Conservation (phyloP, 1,140 invertebrate genomes). For the Trichomalopsis sarcophagae region DNA sequence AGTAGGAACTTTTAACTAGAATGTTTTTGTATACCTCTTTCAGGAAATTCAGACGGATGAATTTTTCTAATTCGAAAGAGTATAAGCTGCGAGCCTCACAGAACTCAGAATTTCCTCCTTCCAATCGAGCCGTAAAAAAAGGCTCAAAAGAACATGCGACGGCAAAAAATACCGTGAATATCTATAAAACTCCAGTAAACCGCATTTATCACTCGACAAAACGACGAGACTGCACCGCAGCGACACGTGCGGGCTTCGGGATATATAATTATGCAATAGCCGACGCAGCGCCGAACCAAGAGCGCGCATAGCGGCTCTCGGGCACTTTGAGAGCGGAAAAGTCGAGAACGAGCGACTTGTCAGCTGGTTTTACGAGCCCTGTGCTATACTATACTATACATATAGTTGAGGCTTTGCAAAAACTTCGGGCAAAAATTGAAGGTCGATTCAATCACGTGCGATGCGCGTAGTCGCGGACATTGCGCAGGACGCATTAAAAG, state of each 20-base stretch:
- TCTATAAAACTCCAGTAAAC: constrained; percentile 16
- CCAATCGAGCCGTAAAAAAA: neutral
- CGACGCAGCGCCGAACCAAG: neutral
- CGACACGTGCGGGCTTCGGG: too few species aligned
- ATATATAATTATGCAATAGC: constrained; percentile 35
- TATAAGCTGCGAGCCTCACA: too few species aligned
- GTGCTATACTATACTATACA: neutral
- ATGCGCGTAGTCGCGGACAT: neutral
- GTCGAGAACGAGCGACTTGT: constrained; percentile 15
- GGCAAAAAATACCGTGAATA: neutral
- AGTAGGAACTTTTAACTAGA: too few species aligned
- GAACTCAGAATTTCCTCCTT: neutral
- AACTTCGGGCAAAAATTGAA: constrained; percentile 24
- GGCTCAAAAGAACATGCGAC: neutral
- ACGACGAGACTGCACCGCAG: neutral
- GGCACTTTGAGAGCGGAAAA: neutral
- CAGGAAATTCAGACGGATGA: too few species aligned
- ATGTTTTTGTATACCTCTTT: too few species aligned
- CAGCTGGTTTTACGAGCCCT: constrained; percentile 16
- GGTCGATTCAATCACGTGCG: constrained; percentile 33
- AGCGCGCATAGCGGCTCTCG: neutral
- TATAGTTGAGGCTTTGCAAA: neutral
- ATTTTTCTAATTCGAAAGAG: too few species aligned
- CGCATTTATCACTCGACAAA: constrained; percentile 6
- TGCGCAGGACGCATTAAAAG: constrained; percentile 26